phyloP scores from a whole-genome alignment of 1,140 invertebrate genomes.

The Bombus superbus region DNA sequence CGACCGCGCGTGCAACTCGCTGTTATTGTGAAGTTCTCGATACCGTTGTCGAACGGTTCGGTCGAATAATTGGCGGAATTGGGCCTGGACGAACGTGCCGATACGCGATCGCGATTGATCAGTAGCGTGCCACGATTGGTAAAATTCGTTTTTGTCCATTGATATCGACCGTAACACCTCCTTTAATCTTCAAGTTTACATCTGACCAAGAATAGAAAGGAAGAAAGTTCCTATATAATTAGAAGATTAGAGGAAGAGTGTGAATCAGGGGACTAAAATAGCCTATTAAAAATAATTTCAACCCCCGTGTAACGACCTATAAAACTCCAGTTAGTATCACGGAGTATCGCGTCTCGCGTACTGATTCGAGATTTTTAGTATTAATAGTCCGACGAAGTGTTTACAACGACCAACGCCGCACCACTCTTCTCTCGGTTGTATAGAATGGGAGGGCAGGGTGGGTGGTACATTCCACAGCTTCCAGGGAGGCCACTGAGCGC shows the following conservation, averaged over 20 bases:
- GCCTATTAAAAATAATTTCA: constrained; percentile 9
- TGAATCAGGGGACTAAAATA: background rate
- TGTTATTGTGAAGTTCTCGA: background rate
- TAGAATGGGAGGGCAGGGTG: constrained; percentile 23
- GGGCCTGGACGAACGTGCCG: background rate
- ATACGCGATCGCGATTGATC: constrained; percentile 8
- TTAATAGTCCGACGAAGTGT: constrained; percentile 59
- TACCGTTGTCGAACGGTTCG: background rate
- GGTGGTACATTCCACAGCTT: constrained; percentile 72
- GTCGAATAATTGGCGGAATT: constrained; percentile 26
- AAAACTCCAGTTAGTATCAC: background rate
- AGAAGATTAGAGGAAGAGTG: background rate
- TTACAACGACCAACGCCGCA: constrained; percentile 46
- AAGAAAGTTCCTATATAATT: background rate
- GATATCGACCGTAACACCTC: background rate
- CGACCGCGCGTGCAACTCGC: background rate
- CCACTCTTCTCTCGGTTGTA: constrained; percentile 9
- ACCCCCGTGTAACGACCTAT: background rate
- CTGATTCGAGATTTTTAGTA: constrained; percentile 37
- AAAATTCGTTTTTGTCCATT: background rate
- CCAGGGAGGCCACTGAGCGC: constrained; percentile 60
- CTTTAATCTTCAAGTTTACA: background rate
- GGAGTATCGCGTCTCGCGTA: background rate
- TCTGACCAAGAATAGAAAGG: no score
- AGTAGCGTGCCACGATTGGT: background rate